phyloP scores from a whole-genome alignment of 2,113 vertebrate species.

The Poeciliopsis retropinna region DNA sequence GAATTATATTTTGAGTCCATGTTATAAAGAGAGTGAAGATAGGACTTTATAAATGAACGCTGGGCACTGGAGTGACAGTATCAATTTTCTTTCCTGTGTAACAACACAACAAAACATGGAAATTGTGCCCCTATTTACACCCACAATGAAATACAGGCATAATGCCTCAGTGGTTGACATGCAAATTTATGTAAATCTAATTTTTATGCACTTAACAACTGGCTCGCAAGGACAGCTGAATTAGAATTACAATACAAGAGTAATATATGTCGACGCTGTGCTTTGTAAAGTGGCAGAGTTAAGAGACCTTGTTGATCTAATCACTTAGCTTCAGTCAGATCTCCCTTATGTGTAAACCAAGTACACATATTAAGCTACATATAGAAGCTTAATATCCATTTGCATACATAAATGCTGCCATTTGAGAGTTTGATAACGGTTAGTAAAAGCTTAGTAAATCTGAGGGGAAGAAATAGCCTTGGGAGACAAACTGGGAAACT shows the following conservation, averaged over 20 bases:
- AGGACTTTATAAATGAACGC: not conserved
- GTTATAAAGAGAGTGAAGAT: not conserved
- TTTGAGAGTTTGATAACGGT: not conserved
- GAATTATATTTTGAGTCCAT: not conserved
- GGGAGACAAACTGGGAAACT: too few relatives aligned
- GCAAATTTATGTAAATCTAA: conserved; percentile 38
- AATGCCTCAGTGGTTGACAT: not conserved
- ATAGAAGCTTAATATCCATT: not conserved
- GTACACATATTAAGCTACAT: too few relatives aligned
- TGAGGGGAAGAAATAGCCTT: too few relatives aligned
- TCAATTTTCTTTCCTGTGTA: not conserved
- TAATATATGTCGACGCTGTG: conserved; percentile 24
- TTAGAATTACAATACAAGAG: conserved; percentile 26
- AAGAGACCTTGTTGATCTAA: conserved; percentile 32
- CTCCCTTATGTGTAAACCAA: not conserved
- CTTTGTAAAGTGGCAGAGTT: conserved; percentile 24
- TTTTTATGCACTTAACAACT: conserved; percentile 38
- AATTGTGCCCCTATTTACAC: conserved; percentile 6
- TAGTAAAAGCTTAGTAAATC: not conserved
- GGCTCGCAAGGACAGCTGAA: conserved; percentile 10
- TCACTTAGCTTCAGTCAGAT: conserved; percentile 10
- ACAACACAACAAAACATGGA: not conserved
- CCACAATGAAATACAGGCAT: conserved; percentile 22
- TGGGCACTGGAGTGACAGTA: not conserved
- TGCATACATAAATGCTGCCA: not conserved